Percentiles rank a stretch among this genome's conserved stretches.
These are phyloP conservation scores for Peribatodes rhomboidaria DNA, from an alignment of 2,888 invertebrate genomes.

Conservation along the genomic window DNA sequence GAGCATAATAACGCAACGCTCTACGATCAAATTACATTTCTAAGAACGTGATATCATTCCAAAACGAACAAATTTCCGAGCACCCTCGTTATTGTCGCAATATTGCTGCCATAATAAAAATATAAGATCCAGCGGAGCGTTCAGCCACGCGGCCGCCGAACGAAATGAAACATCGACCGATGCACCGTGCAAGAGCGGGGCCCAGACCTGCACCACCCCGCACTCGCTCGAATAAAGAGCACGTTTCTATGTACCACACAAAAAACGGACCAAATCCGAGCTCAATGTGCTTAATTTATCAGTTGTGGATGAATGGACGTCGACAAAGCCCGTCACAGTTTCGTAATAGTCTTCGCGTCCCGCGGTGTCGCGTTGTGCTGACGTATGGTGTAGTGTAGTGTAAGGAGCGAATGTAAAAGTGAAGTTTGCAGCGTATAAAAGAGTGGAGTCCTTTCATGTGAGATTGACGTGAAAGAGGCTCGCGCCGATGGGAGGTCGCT, in stretches of 20 bases:
- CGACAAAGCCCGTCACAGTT: constrained; percentile 42
- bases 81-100: constrained; percentile 1
- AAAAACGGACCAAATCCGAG: constrained; percentile 6
- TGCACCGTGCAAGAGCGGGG: background rate
- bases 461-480: constrained; percentile 54
- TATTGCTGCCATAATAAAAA: background rate
- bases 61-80: background rate
- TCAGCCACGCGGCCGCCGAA: background rate
- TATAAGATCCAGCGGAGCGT: constrained; percentile 5
- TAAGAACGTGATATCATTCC: background rate
- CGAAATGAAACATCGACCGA: background rate
- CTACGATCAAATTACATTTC: background rate
- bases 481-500: constrained; percentile 51
- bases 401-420: background rate
- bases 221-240: background rate
- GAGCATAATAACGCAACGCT: background rate
- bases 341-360: background rate
- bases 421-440: constrained; percentile 30
- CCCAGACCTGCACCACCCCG: background rate
- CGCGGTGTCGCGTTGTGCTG: background rate
- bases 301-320: constrained; percentile 35
- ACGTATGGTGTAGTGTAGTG: background rate
- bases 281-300: constrained; percentile 24
- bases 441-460: constrained; percentile 56
- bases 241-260: background rate